Evolutionary conservation across 2,888 invertebrate genomes (phyloP).

Genomic region (Drosophila mettleri): DNA sequence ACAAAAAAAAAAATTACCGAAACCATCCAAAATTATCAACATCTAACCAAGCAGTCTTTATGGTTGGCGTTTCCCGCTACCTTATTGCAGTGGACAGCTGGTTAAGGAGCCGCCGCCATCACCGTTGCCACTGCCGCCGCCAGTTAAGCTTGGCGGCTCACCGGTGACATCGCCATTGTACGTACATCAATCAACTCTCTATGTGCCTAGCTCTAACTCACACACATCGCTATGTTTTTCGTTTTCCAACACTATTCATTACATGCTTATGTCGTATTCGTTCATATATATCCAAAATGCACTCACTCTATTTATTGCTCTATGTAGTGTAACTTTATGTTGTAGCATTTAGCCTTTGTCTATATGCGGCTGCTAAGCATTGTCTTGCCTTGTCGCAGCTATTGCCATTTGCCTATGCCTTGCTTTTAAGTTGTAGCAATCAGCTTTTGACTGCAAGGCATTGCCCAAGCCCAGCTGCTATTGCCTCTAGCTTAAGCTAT

Average conservation of each 20-base stretch:
- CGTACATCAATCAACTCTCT: constrained; percentile 80
- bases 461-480: background rate
- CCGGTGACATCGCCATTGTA: constrained; percentile 89
- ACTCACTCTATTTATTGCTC: constrained; percentile 24
- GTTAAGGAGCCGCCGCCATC: constrained; percentile 91
- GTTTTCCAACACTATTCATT: constrained; percentile 36
- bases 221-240: background rate
- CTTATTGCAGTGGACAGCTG: constrained; percentile 94
- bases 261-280: constrained; percentile 12
- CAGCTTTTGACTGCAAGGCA: background rate
- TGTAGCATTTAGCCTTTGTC: constrained; percentile 26
- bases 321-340: constrained; percentile 7
- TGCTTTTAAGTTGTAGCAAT: background rate
- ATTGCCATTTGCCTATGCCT: background rate
- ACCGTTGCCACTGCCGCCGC: constrained; percentile 91
- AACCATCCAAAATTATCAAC: constrained; percentile 63
- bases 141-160: constrained; percentile 91
- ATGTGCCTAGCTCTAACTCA: background rate
- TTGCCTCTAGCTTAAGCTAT: background rate
- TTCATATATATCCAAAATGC: constrained; percentile 30
- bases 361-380: background rate
- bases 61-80: constrained; percentile 98
- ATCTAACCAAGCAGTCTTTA: constrained; percentile 91
- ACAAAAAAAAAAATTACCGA: constrained; percentile 23
- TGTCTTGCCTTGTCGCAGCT: no score